These are phyloP conservation scores for Phoxinus phoxinus DNA, from an alignment of 2,113 vertebrate genomes.

Conservation along the genomic window DNA sequence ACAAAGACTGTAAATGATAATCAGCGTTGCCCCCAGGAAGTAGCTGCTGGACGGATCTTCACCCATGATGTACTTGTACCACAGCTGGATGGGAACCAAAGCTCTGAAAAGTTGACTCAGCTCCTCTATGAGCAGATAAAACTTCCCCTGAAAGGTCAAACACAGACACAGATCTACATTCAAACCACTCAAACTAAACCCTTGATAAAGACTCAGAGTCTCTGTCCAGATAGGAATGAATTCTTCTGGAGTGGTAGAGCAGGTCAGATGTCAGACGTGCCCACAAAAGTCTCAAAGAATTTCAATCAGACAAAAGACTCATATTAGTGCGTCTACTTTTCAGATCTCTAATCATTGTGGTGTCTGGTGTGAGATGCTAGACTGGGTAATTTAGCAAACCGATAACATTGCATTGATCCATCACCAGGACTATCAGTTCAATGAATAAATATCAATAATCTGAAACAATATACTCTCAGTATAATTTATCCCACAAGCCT, in stretches of 20 bases:
- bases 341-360: background rate
- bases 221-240: background rate
- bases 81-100: constrained; percentile 95
- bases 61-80: constrained; percentile 98
- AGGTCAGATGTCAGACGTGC: background rate
- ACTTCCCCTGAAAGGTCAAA: constrained; percentile 82
- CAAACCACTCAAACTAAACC: background rate
- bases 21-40: constrained; percentile 90
- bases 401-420: background rate
- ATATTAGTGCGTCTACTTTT: background rate
- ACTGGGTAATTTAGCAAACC: background rate
- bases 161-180: background rate
- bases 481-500: too few relatives aligned
- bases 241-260: background rate
- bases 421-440: background rate
- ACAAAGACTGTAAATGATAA: constrained; percentile 95
- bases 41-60: constrained; percentile 92
- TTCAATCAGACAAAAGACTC: background rate
- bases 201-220: background rate
- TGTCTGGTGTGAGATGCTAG: background rate
- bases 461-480: too few relatives aligned
- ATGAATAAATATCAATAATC: background rate
- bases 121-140: constrained; percentile 96
- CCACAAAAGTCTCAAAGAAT: background rate
- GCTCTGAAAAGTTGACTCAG: constrained; percentile 96